These are phyloP conservation scores for Pseudomyrmex pallidus DNA, from an alignment of 1,140 invertebrate genomes.

Conservation along the genomic window DNA sequence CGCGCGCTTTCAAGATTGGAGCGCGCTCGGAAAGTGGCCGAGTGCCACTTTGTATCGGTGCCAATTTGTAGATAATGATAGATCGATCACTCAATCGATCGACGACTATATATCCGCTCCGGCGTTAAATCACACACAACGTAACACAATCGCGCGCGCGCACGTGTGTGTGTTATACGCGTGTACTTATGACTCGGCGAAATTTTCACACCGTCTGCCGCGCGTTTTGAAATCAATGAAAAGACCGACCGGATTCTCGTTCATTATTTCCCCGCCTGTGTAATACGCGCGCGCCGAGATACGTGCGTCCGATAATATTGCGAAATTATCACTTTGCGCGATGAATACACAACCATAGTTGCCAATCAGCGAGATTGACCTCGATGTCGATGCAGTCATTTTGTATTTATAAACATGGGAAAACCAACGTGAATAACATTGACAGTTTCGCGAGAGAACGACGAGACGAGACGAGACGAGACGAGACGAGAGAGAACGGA, in stretches of 20 bases:
- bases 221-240: conserved; percentile 65
- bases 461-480: background rate
- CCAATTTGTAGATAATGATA: conserved; percentile 3
- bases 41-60: background rate
- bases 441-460: background rate
- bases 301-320: conserved; percentile 31
- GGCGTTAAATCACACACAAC: background rate
- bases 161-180: too few relatives aligned
- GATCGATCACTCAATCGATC: background rate
- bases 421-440: conserved; percentile 25
- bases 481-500: conserved; percentile 32
- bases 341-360: background rate
- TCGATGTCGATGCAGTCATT: conserved; percentile 19
- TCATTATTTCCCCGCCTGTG: conserved; percentile 33
- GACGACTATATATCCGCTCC: background rate
- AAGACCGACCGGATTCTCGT: conserved; percentile 70
- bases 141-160: background rate
- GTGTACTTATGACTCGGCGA: conserved; percentile 18
- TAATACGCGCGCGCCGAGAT: conserved; percentile 26
- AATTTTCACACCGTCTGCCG: conserved; percentile 65
- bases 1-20: conserved; percentile 1
- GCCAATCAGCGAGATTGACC: conserved; percentile 14
- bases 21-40: background rate
- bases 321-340: conserved; percentile 33
- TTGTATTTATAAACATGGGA: conserved; percentile 50